A percentile compares a stretch with the other conserved stretches of the same genome.
These are phyloP conservation scores for Hanleya hanleyi DNA, from an alignment of 2,888 invertebrate genomes.

Conservation along the genomic window DNA sequence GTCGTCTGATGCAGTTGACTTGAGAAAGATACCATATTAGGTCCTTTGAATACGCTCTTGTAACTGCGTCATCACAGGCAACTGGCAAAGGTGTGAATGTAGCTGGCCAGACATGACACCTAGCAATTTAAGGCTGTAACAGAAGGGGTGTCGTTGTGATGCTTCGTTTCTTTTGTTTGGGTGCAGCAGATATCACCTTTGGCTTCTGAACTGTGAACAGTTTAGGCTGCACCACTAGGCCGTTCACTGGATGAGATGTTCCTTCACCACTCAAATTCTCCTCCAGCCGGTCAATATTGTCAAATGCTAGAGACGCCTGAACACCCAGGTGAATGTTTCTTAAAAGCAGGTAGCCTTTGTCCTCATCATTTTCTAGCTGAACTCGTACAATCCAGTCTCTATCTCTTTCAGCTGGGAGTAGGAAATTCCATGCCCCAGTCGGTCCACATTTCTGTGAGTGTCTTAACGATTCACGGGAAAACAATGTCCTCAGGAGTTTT, in stretches of 20 bases:
- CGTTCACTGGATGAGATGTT: conserved; percentile 46
- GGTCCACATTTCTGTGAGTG: conserved; percentile 34
- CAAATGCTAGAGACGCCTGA: conserved; percentile 34
- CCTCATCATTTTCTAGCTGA: conserved; percentile 23
- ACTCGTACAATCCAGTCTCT: conserved; percentile 34
- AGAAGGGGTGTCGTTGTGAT: no score
- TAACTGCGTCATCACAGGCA: no score
- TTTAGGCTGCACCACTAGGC: conserved; percentile 39
- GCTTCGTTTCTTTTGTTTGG: conserved; percentile 17
- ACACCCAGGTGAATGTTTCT: conserved; percentile 28
- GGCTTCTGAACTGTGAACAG: conserved; percentile 21
- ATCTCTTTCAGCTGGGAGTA: conserved; percentile 26
- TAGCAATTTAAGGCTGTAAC: not conserved
- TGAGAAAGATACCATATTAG: no score
- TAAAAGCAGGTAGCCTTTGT: conserved; percentile 20
- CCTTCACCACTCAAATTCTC: no score
- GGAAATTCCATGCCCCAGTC: conserved; percentile 28
- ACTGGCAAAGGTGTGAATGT: no score
- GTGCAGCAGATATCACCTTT: not conserved
- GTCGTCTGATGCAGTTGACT: no score
- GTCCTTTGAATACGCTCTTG: no score
- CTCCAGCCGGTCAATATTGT: conserved; percentile 46
- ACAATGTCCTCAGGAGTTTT: conserved; percentile 27
- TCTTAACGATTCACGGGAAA: conserved; percentile 25
- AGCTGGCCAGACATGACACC: no score